A percentile compares a stretch with the other conserved stretches of the same genome.
These are phyloP conservation scores for Drosophila formosana DNA, from an alignment of 2,888 invertebrate genomes.

Conservation along the genomic window DNA sequence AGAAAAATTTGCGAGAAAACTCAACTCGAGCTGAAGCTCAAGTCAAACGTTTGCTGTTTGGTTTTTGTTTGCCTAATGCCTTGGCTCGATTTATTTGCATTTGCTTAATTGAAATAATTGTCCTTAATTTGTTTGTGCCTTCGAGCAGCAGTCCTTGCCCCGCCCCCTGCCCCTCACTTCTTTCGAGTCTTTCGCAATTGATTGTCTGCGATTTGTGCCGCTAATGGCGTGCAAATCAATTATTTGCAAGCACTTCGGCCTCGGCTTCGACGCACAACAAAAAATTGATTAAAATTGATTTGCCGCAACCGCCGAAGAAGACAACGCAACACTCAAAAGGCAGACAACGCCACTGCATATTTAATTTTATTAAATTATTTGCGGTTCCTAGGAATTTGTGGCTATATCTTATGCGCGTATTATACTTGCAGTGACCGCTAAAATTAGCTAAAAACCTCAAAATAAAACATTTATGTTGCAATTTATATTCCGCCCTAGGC, in stretches of 20 bases:
- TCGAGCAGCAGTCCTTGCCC: slow-evolving; percentile 49
- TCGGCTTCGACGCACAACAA: slow-evolving; percentile 38
- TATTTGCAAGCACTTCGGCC: slow-evolving; percentile 67
- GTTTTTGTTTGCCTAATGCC: slow-evolving; percentile 72
- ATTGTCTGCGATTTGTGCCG: slow-evolving; percentile 78
- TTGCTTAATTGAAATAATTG: slow-evolving; percentile 81
- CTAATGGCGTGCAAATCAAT: slow-evolving; percentile 77
- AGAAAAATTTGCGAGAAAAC: slow-evolving; percentile 35
- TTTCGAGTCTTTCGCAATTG: slow-evolving; percentile 57
- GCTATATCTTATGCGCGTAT: background rate
- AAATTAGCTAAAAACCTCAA: slow-evolving; percentile 1
- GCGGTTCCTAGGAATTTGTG: slow-evolving; percentile 3
- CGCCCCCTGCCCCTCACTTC: background rate
- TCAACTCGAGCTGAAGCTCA: slow-evolving; percentile 10
- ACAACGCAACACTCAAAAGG: slow-evolving; percentile 37
- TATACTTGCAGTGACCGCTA: background rate
- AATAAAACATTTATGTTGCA: background rate
- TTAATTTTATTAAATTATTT: slow-evolving; percentile 52
- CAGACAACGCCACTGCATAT: slow-evolving; percentile 37
- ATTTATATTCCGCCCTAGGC: background rate
- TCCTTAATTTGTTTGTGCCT: slow-evolving; percentile 80
- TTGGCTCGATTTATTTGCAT: slow-evolving; percentile 77
- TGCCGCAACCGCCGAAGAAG: slow-evolving; percentile 27
- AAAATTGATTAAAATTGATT: slow-evolving; percentile 79
- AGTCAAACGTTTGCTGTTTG: slow-evolving; percentile 57